These are phyloP conservation scores for Micronycteris hirsuta DNA, from an alignment of 2,113 vertebrate genomes.

Conservation along the genomic window DNA sequence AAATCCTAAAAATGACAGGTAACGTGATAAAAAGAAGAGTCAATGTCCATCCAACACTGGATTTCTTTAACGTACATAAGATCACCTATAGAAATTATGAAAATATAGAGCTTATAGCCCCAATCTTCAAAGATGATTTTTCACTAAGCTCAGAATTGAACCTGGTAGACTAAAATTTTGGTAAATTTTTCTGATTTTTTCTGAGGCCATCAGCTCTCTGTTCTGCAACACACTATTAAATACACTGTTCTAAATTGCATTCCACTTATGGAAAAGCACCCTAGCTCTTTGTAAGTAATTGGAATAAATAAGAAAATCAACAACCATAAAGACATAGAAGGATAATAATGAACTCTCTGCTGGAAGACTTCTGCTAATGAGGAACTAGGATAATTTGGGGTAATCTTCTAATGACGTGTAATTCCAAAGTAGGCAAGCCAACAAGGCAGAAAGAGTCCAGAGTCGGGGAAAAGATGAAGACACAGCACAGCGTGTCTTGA, in stretches of 20 bases:
- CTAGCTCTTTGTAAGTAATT: background rate
- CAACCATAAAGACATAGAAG: conserved; percentile 7
- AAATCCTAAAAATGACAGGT: background rate
- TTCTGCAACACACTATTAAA: background rate
- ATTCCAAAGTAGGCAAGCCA: background rate
- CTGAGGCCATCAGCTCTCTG: background rate
- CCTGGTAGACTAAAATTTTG: background rate
- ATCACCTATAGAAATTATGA: background rate
- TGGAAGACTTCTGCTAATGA: background rate
- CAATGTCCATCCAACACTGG: background rate
- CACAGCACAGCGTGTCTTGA: background rate
- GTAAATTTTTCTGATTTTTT: background rate
- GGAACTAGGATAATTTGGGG: background rate
- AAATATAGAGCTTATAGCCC: background rate
- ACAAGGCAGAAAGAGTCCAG: background rate
- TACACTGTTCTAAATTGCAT: background rate
- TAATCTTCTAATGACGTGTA: background rate
- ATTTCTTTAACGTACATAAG: background rate
- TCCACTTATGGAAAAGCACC: background rate
- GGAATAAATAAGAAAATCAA: conserved; percentile 55
- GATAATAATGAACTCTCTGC: background rate
- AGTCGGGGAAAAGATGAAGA: background rate
- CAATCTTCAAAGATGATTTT: background rate
- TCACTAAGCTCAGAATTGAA: background rate
- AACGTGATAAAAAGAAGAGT: background rate